A percentile compares a stretch with the other conserved stretches of the same genome.
Evolutionary conservation across 2,113 vertebrate genomes (phyloP).

Genomic region (Labeo catla): DNA sequence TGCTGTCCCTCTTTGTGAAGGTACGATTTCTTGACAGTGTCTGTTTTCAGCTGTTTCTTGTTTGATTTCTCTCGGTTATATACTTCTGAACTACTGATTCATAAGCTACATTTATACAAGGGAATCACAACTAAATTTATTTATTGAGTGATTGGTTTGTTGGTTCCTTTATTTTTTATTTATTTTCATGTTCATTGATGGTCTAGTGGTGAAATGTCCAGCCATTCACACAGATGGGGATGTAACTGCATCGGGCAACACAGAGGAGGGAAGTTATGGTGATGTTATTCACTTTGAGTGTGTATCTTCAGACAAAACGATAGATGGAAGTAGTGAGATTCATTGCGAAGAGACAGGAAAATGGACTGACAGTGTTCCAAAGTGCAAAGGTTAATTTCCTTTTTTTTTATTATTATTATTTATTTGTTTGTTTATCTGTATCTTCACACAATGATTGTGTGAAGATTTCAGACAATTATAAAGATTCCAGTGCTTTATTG

Average conservation of each 20-base stretch:
- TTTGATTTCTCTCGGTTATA: neutral
- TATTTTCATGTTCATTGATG: neutral
- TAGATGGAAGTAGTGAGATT: conserved; percentile 47
- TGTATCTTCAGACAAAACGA: neutral
- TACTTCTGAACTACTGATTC: neutral
- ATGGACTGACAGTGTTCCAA: conserved; percentile 55
- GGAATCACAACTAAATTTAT: no score
- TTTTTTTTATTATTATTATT: no score
- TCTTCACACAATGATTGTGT: no score
- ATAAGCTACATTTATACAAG: neutral
- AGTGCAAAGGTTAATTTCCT: conserved; percentile 60
- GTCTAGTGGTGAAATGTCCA: conserved; percentile 57
- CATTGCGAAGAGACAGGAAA: conserved; percentile 62
- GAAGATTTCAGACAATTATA: no score
- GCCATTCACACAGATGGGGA: neutral
- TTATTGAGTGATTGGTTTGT: no score
- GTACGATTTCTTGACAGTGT: conserved; percentile 38
- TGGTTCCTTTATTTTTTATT: no score
- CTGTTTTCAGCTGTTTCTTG: neutral
- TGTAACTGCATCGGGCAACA: conserved; percentile 61
- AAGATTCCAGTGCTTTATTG: no score
- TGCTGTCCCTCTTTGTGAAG: conserved; percentile 70
- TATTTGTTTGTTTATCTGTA: no score
- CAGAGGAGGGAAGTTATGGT: conserved; percentile 56
- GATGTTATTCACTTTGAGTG: conserved; percentile 71